These are phyloP conservation scores for Neogobius melanostomus DNA, from an alignment of 2,113 vertebrate genomes.

Conservation along the genomic window DNA sequence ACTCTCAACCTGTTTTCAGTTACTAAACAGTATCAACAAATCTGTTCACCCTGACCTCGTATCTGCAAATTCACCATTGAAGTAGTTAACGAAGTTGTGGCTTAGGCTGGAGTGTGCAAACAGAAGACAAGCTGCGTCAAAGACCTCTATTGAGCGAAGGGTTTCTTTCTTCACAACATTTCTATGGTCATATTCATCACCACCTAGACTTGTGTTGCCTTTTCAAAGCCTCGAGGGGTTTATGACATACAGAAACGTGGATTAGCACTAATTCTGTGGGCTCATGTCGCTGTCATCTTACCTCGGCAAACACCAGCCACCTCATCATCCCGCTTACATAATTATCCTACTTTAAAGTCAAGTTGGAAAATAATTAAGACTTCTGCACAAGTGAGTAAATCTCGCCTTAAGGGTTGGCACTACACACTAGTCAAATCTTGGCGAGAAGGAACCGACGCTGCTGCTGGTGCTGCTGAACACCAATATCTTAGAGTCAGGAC, in stretches of 20 bases:
- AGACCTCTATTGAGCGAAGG: too few relatives aligned
- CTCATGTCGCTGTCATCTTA: conserved; percentile 1
- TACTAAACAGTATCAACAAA: too few relatives aligned
- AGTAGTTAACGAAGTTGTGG: too few relatives aligned
- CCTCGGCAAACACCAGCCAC: neutral
- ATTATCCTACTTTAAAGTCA: conserved; percentile 5
- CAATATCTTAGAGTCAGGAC: too few relatives aligned
- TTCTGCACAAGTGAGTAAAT: neutral
- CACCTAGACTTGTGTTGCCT: neutral
- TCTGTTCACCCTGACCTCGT: too few relatives aligned
- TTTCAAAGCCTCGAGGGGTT: neutral
- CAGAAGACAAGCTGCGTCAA: too few relatives aligned
- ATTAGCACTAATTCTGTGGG: conserved; percentile 6
- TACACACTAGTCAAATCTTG: neutral
- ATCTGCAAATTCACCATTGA: too few relatives aligned
- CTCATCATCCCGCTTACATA: neutral
- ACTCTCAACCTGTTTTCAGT: too few relatives aligned
- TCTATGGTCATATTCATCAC: neutral
- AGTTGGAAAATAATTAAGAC: neutral
- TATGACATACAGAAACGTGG: neutral
- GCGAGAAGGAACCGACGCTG: too few relatives aligned
- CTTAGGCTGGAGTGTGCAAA: too few relatives aligned
- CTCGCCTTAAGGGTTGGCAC: neutral
- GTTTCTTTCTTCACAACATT: neutral
- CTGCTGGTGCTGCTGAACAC: too few relatives aligned